phyloP scores from a whole-genome alignment of 2,113 vertebrate species.

The Forbesichthys papilliferus region DNA sequence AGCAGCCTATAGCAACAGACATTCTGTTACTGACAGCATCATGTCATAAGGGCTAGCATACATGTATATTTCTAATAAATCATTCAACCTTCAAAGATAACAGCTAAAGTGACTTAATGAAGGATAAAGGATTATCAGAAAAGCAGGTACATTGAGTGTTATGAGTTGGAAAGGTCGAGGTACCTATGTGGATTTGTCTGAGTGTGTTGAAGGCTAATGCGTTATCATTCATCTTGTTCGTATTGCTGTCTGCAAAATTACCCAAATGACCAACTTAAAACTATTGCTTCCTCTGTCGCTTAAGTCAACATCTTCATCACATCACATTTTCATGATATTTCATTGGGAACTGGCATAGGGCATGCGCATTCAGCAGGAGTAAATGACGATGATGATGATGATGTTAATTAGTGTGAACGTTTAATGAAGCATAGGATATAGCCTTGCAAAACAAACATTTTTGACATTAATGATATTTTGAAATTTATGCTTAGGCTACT shows the following conservation, averaged over 20 bases:
- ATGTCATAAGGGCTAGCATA: too few species aligned
- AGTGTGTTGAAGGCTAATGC: not conserved
- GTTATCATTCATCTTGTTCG: not conserved
- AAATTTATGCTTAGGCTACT: not conserved
- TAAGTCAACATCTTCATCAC: not conserved
- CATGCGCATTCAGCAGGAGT: not conserved
- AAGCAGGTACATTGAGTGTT: too few species aligned
- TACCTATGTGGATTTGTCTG: too few species aligned
- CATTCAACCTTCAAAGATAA: too few species aligned
- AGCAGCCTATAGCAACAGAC: too few species aligned
- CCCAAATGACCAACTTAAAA: conserved; percentile 11
- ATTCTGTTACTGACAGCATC: too few species aligned
- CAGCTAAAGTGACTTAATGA: too few species aligned
- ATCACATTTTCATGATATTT: conserved; percentile 3
- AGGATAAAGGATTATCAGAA: too few species aligned
- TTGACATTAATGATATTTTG: conserved; percentile 7
- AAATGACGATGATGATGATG: not conserved
- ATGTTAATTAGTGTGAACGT: conserved; percentile 32
- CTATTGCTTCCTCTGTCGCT: conserved; percentile 4
- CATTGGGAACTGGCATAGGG: conserved; percentile 4
- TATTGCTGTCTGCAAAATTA: conserved; percentile 7
- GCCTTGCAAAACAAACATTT: not conserved
- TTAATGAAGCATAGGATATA: conserved; percentile 15
- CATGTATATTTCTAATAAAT: too few species aligned
- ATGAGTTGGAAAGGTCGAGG: too few species aligned